These are phyloP conservation scores for Xestia ashworthii DNA, from an alignment of 2,888 invertebrate species.

Conservation along the genomic window DNA sequence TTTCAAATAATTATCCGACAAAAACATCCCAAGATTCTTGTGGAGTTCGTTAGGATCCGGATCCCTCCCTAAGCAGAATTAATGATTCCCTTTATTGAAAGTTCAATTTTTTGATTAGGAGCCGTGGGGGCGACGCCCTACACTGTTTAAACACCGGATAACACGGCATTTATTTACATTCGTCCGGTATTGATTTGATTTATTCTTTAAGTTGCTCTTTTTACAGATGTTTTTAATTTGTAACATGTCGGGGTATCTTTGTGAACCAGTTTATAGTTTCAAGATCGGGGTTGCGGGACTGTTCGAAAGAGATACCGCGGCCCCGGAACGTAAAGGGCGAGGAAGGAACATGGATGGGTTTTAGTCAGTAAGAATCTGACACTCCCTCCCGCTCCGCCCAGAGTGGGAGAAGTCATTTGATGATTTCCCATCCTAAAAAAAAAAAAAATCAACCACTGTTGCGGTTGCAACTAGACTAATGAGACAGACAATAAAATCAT, in stretches of 20 bases:
- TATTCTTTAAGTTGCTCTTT: slow-evolving; percentile 73
- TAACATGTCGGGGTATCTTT: neutral
- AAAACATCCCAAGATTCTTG: slow-evolving; percentile 88
- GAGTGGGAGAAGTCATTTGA: too few species aligned
- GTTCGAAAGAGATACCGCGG: too few species aligned
- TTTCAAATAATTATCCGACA: slow-evolving; percentile 84
- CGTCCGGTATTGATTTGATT: slow-evolving; percentile 87
- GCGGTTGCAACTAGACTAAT: neutral
- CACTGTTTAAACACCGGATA: slow-evolving; percentile 89
- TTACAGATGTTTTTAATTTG: slow-evolving; percentile 38
- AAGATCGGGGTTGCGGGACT: too few species aligned
- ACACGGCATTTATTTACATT: slow-evolving; percentile 88
- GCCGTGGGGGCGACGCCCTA: slow-evolving; percentile 77
- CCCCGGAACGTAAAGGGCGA: too few species aligned
- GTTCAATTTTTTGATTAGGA: slow-evolving; percentile 93
- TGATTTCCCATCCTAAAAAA: too few species aligned
- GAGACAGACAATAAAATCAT: neutral
- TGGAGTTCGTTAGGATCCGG: slow-evolving; percentile 84
- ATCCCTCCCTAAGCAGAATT: slow-evolving; percentile 90
- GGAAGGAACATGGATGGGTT: too few species aligned
- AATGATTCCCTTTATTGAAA: slow-evolving; percentile 94
- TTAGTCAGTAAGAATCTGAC: too few species aligned
- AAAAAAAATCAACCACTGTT: neutral
- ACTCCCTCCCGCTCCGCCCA: too few species aligned
- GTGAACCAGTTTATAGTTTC: neutral